Conservation (phyloP, 30 jellyfish, hydroid and myxozoan species). For the Phacellophora camtschatica region DNA sequence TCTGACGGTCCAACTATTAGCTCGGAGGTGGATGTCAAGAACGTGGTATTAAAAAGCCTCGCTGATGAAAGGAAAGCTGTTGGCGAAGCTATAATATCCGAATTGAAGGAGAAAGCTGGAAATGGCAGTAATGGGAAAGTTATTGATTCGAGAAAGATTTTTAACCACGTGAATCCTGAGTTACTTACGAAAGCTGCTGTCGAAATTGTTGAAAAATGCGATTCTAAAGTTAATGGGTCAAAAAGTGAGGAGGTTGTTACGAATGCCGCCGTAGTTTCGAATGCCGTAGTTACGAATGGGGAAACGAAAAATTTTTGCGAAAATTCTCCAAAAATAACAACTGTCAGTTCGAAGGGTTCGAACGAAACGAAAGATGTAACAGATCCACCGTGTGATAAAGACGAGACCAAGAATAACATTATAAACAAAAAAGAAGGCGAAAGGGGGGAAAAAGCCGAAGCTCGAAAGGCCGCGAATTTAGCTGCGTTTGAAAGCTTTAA, state of each 20-base stretch:
- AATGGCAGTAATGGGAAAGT: background rate
- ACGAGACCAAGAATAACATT: background rate
- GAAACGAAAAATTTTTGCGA: background rate
- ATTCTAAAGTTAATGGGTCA: background rate
- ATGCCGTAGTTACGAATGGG: background rate
- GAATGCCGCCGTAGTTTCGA: background rate
- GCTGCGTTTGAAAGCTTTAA: constrained; percentile 55
- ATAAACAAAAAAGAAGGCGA: background rate
- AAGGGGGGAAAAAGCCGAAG: background rate
- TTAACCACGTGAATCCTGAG: background rate
- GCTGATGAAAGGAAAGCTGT: background rate
- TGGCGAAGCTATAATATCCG: background rate
- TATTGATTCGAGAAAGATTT: background rate
- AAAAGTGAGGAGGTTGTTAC: background rate
- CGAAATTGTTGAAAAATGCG: background rate
- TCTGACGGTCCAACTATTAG: background rate
- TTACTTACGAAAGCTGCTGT: background rate
- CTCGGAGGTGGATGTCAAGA: background rate
- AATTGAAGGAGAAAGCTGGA: background rate
- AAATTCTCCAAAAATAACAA: background rate
- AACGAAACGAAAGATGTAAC: background rate
- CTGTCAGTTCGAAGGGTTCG: background rate
- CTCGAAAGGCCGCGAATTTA: constrained; percentile 9
- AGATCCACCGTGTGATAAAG: background rate
- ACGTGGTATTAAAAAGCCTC: background rate